Percentiles rank a stretch among this genome's conserved stretches.
Conservation (phyloP, 1,140 invertebrate genomes). For the Drosophila leontia region DNA sequence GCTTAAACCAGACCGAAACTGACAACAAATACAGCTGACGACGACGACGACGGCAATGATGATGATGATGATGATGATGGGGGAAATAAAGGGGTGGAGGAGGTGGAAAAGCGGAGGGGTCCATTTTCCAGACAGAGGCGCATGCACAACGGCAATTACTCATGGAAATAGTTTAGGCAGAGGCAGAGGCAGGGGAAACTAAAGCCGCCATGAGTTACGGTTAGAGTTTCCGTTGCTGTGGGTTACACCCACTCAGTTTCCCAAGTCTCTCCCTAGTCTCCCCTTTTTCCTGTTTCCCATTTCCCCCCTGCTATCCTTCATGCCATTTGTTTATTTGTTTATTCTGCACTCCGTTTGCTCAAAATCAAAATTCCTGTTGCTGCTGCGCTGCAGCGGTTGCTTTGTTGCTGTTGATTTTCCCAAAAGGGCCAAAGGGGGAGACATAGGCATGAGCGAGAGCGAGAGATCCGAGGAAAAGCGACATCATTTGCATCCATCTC, state of each 20-base stretch:
- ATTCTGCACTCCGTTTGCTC: constrained; percentile 59
- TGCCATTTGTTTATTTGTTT: constrained; percentile 65
- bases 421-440: constrained; percentile 4
- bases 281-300: background rate
- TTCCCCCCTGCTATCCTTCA: background rate
- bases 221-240: constrained; percentile 46
- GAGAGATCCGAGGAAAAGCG: constrained; percentile 1
- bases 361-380: constrained; percentile 65
- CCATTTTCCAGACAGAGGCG: constrained; percentile 39
- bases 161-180: constrained; percentile 53
- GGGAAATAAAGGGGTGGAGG: background rate
- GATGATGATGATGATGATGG: constrained; percentile 28
- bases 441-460: background rate
- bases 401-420: constrained; percentile 49
- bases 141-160: constrained; percentile 77
- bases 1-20: constrained; percentile 60
- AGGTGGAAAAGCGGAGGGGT: background rate
- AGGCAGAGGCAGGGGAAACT: background rate
- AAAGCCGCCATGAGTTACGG: constrained; percentile 47
- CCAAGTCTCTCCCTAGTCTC: background rate
- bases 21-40: constrained; percentile 62
- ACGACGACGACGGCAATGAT: constrained; percentile 14
- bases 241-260: constrained; percentile 4
- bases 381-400: constrained; percentile 23
- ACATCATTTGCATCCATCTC: constrained; percentile 38